Base-by-base conservation (phyloP, 2,888 invertebrate species). In the Ferrisia virgata region DNA sequence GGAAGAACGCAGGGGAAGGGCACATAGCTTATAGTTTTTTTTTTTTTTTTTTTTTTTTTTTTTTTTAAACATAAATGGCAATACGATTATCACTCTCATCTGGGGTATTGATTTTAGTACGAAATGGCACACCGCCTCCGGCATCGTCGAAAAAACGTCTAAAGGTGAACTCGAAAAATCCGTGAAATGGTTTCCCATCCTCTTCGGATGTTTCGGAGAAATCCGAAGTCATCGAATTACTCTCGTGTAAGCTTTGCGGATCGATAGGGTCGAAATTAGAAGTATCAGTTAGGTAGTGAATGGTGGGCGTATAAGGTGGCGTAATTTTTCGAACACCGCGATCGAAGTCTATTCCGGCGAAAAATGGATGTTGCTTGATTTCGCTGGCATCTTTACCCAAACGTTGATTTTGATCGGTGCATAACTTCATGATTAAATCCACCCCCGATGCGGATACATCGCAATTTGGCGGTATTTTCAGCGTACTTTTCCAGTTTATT, bases 131-230 rank as follows among this genome's bases (percentile, higher is more conserved):
- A 86, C 92, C 91, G 86, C 92, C 91, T 87, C 94, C 94, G 88
- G 33, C 69, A 39, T 96, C 96, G 88, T 97, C 97, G 90, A 99
- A 99, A 91, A 99, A 99, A 87, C 99, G 92, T 86, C 99, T 91
- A 91, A 99, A 99, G 69, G 99, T 99, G 90, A 99, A 99, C 90
- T 99, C 99, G 89, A 97, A 98, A 92, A 99, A 99, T 85, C 98
- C 98, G 88, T 98, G 98, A 91, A 96, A 97, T 0, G 90, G 89
- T 88, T 93, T 94, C 9, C 94, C 94, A 87, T 93, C 94, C 88
- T 95, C 94, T 88, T 95, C 95, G 86, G 93, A 90, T 81, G 93
- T 89, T 87, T 94, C 95, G 87, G 95, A 94, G 4, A 95, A 94
- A 88, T 93, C 94, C n/a, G 94, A 94, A 88, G 95, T 95, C 6